A percentile compares a stretch with the other conserved stretches of the same genome.
These are phyloP conservation scores for Pogonocherus hispidulus DNA, from an alignment of 2,888 invertebrate genomes.

Conservation along the genomic window DNA sequence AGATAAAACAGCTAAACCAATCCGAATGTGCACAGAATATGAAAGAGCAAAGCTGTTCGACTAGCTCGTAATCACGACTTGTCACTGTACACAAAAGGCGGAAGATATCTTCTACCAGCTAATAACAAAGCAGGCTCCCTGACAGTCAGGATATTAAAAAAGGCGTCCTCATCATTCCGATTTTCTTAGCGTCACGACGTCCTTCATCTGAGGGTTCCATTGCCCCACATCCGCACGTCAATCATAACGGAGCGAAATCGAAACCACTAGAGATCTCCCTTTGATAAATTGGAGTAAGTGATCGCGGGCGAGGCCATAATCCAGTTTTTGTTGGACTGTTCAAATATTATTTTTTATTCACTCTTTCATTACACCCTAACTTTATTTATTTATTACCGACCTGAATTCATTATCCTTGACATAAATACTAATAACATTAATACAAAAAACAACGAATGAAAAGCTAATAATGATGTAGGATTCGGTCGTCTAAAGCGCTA, in stretches of 20 bases:
- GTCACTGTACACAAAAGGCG: constrained; percentile 45
- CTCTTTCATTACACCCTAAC: not conserved
- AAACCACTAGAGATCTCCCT: constrained; percentile 28
- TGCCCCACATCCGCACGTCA: constrained; percentile 38
- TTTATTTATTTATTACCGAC: constrained; percentile 20
- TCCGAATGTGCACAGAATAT: constrained; percentile 25
- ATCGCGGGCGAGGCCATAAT: constrained; percentile 22
- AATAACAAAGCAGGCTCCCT: constrained; percentile 47
- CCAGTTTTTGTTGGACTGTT: constrained; percentile 23
- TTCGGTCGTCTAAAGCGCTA: too few species aligned
- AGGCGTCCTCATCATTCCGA: constrained; percentile 45
- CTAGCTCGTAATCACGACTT: constrained; percentile 44
- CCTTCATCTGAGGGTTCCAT: constrained; percentile 30
- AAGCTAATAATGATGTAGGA: too few species aligned
- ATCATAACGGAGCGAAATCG: constrained; percentile 27
- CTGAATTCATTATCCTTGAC: constrained; percentile 1
- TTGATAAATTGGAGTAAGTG: constrained; percentile 24
- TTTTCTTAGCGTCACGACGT: constrained; percentile 31
- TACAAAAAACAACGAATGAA: too few species aligned
- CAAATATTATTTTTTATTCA: constrained; percentile 39
- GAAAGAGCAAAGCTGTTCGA: constrained; percentile 33
- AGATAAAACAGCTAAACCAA: constrained; percentile 23
- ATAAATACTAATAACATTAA: too few species aligned
- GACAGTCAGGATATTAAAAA: constrained; percentile 52
- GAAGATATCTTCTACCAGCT: constrained; percentile 37